Conservation (phyloP, 2,888 invertebrate genomes). For the Andrena camellia region DNA sequence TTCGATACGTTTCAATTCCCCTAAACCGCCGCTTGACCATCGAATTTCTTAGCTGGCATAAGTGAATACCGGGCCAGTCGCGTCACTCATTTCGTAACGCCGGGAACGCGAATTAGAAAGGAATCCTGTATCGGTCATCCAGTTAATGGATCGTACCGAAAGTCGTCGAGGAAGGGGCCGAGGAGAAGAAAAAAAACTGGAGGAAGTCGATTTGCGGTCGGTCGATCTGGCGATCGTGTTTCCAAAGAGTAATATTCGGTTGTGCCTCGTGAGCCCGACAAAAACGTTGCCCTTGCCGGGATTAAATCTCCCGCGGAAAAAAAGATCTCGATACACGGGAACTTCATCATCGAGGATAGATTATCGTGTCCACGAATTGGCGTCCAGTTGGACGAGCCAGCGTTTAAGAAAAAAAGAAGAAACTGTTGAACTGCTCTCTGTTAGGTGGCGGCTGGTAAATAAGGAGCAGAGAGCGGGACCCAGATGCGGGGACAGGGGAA, state of each 20-base stretch:
- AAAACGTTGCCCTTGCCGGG: slow-evolving; percentile 24
- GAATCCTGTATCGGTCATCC: background rate
- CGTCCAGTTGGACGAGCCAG: slow-evolving; percentile 27
- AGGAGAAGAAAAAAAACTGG: background rate
- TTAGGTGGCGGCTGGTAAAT: slow-evolving; percentile 9
- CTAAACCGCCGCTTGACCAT: no score
- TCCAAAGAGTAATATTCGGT: background rate
- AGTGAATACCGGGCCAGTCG: no score
- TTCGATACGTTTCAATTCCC: no score
- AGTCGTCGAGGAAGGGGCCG: background rate
- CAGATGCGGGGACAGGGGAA: background rate
- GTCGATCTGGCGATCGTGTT: background rate
- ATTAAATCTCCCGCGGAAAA: background rate
- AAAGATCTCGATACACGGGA: background rate
- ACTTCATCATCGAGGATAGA: slow-evolving; percentile 9
- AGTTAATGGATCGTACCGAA: slow-evolving; percentile 10
- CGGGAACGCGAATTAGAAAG: no score
- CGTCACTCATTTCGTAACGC: no score
- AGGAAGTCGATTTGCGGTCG: background rate
- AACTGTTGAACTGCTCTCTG: slow-evolving; percentile 19
- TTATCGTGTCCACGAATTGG: slow-evolving; percentile 20
- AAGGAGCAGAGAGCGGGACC: slow-evolving; percentile 3
- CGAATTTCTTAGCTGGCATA: no score
- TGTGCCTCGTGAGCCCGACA: background rate
- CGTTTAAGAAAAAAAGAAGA: slow-evolving; percentile 9